These are phyloP conservation scores for Pica pica DNA, from an alignment of 2,113 vertebrate species.

Conservation along the genomic window DNA sequence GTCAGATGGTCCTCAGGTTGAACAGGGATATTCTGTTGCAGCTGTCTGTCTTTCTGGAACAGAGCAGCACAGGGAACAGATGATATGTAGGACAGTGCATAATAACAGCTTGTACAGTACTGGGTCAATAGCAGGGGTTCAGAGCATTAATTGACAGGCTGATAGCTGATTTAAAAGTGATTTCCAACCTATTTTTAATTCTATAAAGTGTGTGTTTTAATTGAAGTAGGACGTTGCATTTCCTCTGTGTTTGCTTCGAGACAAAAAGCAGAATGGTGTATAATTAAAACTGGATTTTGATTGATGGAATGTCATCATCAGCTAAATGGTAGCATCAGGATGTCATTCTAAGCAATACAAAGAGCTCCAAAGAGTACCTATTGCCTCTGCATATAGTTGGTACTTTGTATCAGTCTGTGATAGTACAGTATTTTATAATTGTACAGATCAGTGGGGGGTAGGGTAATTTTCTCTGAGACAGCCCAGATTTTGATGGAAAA, in stretches of 20 bases:
- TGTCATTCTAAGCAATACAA: background rate
- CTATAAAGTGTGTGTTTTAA: slow-evolving; percentile 7
- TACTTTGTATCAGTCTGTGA: background rate
- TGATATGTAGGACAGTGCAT: slow-evolving; percentile 75
- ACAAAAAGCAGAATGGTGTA: background rate
- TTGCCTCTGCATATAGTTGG: background rate
- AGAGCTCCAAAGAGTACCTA: background rate
- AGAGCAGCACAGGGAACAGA: slow-evolving; percentile 70
- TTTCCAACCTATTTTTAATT: slow-evolving; percentile 47
- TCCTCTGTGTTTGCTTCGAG: background rate
- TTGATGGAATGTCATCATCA: slow-evolving; percentile 18
- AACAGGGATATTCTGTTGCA: slow-evolving; percentile 78
- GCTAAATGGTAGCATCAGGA: slow-evolving; percentile 7
- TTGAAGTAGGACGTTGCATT: background rate
- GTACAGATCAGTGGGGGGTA: background rate
- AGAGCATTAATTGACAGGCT: slow-evolving; percentile 73
- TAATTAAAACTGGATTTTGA: slow-evolving; percentile 49
- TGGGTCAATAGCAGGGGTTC: slow-evolving; percentile 67
- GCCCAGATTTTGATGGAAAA: background rate
- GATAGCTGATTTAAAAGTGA: slow-evolving; percentile 60
- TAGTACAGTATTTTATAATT: background rate
- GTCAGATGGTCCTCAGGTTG: slow-evolving; percentile 85
- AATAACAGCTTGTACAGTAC: slow-evolving; percentile 77
- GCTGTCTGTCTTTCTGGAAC: slow-evolving; percentile 80
- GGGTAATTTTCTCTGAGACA: background rate